phyloP scores from a whole-genome alignment of 23 tunicate genomes.

The Diplosoma virens region DNA sequence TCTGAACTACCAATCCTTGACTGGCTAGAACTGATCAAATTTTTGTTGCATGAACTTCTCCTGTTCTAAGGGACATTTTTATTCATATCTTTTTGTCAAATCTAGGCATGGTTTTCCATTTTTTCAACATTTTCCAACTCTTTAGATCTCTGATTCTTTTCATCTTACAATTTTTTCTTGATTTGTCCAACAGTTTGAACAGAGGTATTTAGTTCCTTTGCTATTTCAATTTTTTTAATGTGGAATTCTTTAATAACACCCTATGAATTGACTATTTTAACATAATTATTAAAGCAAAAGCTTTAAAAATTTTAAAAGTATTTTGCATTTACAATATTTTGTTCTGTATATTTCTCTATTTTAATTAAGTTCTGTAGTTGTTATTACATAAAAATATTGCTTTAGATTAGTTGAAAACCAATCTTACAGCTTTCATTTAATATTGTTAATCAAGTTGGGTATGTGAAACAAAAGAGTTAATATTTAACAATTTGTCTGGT shows the following conservation, averaged over 20 bases:
- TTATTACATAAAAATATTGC: neutral
- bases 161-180: neutral
- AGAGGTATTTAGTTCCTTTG: conserved; percentile 3
- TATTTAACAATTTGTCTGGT: too few species aligned
- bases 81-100: neutral
- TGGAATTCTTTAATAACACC: conserved; percentile 8
- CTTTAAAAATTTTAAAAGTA: neutral
- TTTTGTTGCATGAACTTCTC: neutral
- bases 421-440: neutral
- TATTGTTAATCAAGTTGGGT: neutral
- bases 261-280: neutral
- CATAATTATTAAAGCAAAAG: neutral
- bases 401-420: neutral
- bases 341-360: neutral
- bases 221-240: conserved; percentile 1
- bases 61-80: neutral
- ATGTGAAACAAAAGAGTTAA: neutral
- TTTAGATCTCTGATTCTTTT: neutral
- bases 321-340: neutral
- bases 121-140: conserved; percentile 1
- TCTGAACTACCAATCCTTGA: neutral
- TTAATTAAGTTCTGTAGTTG: neutral
- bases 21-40: too few species aligned
- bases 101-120: conserved; percentile 8
- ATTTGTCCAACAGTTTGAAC: neutral